Conservation (phyloP, 2,113 vertebrate genomes). For the Crotalus tigris region DNA sequence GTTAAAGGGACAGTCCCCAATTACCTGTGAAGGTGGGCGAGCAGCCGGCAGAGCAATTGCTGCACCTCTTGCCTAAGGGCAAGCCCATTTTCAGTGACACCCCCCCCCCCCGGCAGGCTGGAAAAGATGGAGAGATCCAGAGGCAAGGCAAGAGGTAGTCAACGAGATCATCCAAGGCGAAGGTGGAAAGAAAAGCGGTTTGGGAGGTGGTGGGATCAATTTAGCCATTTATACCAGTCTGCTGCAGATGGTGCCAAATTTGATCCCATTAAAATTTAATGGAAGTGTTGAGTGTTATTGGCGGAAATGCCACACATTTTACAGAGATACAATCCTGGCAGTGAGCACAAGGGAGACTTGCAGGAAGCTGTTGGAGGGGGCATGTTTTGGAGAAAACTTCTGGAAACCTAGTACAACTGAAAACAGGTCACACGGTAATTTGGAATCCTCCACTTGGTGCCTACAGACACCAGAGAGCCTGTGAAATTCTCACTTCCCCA, state of each 20-base stretch:
- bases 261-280: slow-evolving; percentile 17
- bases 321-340: background rate
- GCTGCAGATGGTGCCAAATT: background rate
- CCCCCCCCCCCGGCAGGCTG: background rate
- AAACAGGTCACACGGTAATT: background rate
- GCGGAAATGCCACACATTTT: background rate
- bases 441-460: background rate
- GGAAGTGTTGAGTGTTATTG: background rate
- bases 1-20: slow-evolving; percentile 12
- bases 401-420: background rate
- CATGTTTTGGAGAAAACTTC: background rate
- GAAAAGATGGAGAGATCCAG: too few species aligned
- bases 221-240: slow-evolving; percentile 13
- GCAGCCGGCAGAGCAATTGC: background rate
- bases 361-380: background rate
- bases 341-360: background rate
- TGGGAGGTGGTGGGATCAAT: background rate
- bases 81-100: slow-evolving; percentile 7
- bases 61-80: slow-evolving; percentile 17
- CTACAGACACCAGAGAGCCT: background rate
- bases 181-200: background rate
- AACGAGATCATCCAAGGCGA: background rate
- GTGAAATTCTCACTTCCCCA: background rate
- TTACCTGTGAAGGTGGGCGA: slow-evolving; percentile 3
- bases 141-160: background rate